Evolutionary conservation across 1,140 invertebrate species (phyloP), one percentile per base, ranked within the genome.

Genomic region (Cherax destructor): DNA sequence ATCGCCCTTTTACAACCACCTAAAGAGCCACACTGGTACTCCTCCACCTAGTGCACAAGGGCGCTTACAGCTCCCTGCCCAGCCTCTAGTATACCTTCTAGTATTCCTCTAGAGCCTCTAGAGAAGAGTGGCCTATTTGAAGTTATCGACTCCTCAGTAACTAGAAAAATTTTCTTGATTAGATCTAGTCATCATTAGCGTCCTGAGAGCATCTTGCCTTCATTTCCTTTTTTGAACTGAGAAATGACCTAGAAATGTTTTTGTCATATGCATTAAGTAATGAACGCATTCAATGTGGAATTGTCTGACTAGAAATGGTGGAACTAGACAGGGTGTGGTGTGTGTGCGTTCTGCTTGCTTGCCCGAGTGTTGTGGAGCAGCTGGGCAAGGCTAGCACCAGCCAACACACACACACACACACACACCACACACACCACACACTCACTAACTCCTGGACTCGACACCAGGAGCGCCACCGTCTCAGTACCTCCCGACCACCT

Each of bases 1-100:
- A 91, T 91, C 89, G 89, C 89, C 89, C 83, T 83, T 91, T 91
- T 91, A 86, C 89, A 91, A 91, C 89, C 89, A 91, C 89, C 89
- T 91, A 91, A 91, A 91, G 89, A 91, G 89, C 83, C 89, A 91
- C 83, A 91, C 89, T 91, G 89, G 89, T 91, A 91, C 79, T 56
- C 85, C 87, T 83, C 50, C 79, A 65, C 87, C 87, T 76, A 65
- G 87, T 89, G 87, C 87, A 89, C 87, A 76, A 7, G 47, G 77
- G 85, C 56, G 56, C 3, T 74, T 21, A 74, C 5, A 30, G 50
- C 76, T 47, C 84, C 72, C 59, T 76, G 77, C 50, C 59, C 85
- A 52, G 76, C 77, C 74, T 30, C 74, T 77, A 77, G 85, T 41
- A 77, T 30, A 59, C 72, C 52, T 78, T 49, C 50, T 78, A 77